These are phyloP conservation scores for Palythoa grandiflora DNA, from an alignment of 92 coral and sea anemone species.

Conservation along the genomic window DNA sequence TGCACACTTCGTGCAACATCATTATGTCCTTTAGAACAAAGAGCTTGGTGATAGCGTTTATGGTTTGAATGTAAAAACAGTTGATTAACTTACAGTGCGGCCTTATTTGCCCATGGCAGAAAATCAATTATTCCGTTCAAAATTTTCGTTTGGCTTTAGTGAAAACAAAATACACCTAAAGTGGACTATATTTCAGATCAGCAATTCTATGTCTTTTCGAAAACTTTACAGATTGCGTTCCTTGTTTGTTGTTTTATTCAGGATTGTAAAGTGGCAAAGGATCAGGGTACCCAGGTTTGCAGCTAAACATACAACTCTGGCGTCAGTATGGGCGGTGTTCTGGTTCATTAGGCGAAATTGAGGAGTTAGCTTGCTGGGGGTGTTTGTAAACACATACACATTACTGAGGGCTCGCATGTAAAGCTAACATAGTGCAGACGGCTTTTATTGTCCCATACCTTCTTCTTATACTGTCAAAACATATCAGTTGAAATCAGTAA, in stretches of 20 bases:
- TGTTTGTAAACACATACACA: conserved; percentile 38
- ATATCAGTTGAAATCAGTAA: neutral
- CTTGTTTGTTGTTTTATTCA: too few species aligned
- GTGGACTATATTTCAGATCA: neutral
- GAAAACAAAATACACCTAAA: neutral
- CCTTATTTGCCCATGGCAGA: neutral
- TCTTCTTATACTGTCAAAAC: conserved; percentile 22
- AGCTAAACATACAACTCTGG: neutral
- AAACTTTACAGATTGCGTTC: too few species aligned
- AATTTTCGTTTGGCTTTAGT: neutral
- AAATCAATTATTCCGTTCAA: neutral
- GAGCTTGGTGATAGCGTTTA: neutral
- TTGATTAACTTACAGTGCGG: conserved; percentile 14
- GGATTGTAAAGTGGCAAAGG: too few species aligned
- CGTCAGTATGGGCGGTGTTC: neutral
- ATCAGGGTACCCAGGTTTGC: too few species aligned
- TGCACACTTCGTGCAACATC: conserved; percentile 17
- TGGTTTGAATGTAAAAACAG: neutral
- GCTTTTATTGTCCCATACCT: neutral
- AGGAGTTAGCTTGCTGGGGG: conserved; percentile 25
- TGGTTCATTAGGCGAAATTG: neutral
- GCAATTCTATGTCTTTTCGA: neutral
- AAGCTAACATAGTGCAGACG: conserved; percentile 40
- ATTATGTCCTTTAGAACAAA: conserved; percentile 12
- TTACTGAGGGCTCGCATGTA: conserved; percentile 4